phyloP scores from a whole-genome alignment of 2,888 invertebrate species.

The Seladonia tumulorum region DNA sequence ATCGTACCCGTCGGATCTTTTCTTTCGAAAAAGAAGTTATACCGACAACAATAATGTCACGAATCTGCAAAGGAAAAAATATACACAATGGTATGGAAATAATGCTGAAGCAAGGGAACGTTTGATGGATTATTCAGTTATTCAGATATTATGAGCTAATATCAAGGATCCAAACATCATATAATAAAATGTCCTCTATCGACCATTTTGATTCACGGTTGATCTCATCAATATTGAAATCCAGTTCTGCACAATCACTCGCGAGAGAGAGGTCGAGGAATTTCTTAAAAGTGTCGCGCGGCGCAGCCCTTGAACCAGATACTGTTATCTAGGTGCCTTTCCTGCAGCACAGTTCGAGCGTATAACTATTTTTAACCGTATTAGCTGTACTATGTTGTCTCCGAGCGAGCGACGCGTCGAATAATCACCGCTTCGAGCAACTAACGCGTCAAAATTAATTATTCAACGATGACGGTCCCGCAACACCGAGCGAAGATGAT shows the following conservation, averaged over 20 bases:
- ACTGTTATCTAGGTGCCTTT: conserved; percentile 47
- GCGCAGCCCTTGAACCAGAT: conserved; percentile 60
- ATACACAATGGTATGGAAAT: no score
- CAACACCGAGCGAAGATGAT: conserved; percentile 28
- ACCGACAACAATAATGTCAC: no score
- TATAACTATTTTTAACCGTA: conserved; percentile 42
- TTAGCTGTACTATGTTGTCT: neutral
- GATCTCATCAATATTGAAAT: neutral
- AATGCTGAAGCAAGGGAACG: no score
- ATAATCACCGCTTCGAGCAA: neutral
- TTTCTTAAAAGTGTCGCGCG: conserved; percentile 51
- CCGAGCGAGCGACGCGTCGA: neutral
- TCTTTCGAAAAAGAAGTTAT: no score
- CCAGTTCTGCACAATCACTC: conserved; percentile 8
- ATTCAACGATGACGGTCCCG: conserved; percentile 58
- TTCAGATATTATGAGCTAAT: neutral
- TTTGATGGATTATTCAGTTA: no score
- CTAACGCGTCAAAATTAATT: conserved; percentile 60
- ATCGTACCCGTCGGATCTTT: no score
- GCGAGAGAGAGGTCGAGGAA: conserved; percentile 49
- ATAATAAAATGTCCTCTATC: neutral
- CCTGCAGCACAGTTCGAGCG: conserved; percentile 45
- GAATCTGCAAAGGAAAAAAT: no score
- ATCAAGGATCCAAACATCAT: neutral
- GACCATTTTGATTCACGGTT: neutral